A percentile compares a stretch with the other conserved stretches of the same genome.
phyloP scores from a whole-genome alignment of 2,888 invertebrate genomes.

The Iphiclides podalirius region DNA sequence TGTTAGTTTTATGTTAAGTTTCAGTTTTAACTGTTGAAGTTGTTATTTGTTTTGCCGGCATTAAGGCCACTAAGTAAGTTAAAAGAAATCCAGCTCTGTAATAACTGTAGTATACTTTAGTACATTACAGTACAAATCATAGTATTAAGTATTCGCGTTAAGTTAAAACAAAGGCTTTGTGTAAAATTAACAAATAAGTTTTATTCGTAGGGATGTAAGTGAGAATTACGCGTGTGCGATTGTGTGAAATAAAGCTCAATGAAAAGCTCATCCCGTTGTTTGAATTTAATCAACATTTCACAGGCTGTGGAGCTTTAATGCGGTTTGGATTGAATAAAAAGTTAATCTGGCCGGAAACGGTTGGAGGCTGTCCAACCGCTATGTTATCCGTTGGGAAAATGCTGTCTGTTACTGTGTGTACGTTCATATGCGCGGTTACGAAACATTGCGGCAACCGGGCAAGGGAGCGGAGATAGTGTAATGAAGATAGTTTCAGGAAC shows the following conservation, averaged over 20 bases:
- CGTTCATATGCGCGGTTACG: constrained; percentile 33
- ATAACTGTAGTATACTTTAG: constrained; percentile 16
- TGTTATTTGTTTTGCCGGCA: constrained; percentile 65
- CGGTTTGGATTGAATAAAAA: constrained; percentile 37
- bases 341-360: constrained; percentile 39
- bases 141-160: constrained; percentile 41
- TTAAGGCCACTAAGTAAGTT: constrained; percentile 55
- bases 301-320: constrained; percentile 28
- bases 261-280: constrained; percentile 22
- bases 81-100: constrained; percentile 16
- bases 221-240: constrained; percentile 51
- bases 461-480: constrained; percentile 57
- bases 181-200: constrained; percentile 80
- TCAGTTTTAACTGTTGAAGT: constrained; percentile 65
- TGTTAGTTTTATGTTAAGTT: constrained; percentile 80
- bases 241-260: constrained; percentile 60
- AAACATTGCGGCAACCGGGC: constrained; percentile 33
- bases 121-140: constrained; percentile 24
- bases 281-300: constrained; percentile 26
- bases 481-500: constrained; percentile 73
- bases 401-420: constrained; percentile 22
- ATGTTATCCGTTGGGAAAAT: constrained; percentile 33
- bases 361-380: constrained; percentile 63
- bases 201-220: constrained; percentile 62
- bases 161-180: constrained; percentile 81